Evolutionary conservation across 1,140 invertebrate genomes (phyloP).

Genomic region (Coenobita brevimanus): DNA sequence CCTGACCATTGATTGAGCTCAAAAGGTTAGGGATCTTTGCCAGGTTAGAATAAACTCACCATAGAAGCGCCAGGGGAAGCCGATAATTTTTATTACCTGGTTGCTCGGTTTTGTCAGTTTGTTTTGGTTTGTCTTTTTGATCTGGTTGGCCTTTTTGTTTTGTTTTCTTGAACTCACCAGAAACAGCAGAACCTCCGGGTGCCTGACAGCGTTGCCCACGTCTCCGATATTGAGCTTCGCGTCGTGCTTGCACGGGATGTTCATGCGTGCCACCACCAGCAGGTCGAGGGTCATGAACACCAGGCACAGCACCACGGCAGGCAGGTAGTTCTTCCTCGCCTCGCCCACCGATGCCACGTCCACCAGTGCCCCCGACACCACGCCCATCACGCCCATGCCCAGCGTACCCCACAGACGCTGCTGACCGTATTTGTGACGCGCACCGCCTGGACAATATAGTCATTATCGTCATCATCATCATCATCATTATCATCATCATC

Average conservation of each 20-base stretch:
- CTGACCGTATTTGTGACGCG: slow-evolving; percentile 46
- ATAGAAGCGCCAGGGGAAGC: too few relatives aligned
- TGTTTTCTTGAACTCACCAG: slow-evolving; percentile 81
- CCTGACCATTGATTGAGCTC: too few relatives aligned
- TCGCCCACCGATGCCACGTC: slow-evolving; percentile 44
- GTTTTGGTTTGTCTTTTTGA: too few relatives aligned
- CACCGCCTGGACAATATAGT: slow-evolving; percentile 28
- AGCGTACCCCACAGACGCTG: slow-evolving; percentile 63
- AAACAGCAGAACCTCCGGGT: slow-evolving; percentile 80
- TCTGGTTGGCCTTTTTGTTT: too few relatives aligned
- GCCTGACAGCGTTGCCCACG: slow-evolving; percentile 79
- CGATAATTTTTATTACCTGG: too few relatives aligned
- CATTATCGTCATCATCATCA: too few relatives aligned
- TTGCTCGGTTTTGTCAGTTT: too few relatives aligned
- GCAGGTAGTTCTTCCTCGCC: slow-evolving; percentile 81
- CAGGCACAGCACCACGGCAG: slow-evolving; percentile 83
- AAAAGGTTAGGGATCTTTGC: too few relatives aligned
- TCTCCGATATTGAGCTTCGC: slow-evolving; percentile 57
- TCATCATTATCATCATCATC: too few relatives aligned
- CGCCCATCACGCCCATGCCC: slow-evolving; percentile 51
- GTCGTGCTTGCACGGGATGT: slow-evolving; percentile 63
- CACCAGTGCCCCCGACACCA: slow-evolving; percentile 32
- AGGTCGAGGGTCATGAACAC: slow-evolving; percentile 75
- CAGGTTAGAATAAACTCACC: too few relatives aligned
- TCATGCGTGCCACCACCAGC: slow-evolving; percentile 34